Evolutionary conservation across 1,140 invertebrate genomes (phyloP).

Genomic region (Diplogasteroides magnus): DNA sequence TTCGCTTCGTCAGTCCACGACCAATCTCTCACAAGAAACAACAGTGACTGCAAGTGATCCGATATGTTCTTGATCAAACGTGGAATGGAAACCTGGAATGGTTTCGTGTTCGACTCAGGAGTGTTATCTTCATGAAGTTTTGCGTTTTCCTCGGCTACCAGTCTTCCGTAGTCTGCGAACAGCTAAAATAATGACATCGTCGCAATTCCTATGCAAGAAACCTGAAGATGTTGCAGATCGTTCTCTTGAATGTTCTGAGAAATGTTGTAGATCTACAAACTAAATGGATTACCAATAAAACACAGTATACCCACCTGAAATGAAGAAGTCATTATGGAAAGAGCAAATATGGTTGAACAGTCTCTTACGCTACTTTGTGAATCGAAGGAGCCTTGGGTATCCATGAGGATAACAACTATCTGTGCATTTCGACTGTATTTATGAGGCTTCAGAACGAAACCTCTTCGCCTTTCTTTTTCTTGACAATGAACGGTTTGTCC

Average conservation of each 20-base stretch:
- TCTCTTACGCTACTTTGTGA: slow-evolving; percentile 89
- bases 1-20: slow-evolving; percentile 91
- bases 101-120: too few species aligned
- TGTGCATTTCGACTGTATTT: slow-evolving; percentile 1
- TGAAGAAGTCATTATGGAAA: slow-evolving; percentile 63
- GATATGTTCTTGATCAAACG: slow-evolving; percentile 19
- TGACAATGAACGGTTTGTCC: slow-evolving; percentile 60
- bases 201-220: too few species aligned
- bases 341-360: slow-evolving; percentile 78
- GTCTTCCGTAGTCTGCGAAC: slow-evolving; percentile 90
- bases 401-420: slow-evolving; percentile 81
- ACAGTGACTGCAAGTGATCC: slow-evolving; percentile 66
- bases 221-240: slow-evolving; percentile 60
- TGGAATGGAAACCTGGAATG: slow-evolving; percentile 71
- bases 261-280: slow-evolving; percentile 62
- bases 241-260: slow-evolving; percentile 63
- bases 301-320: slow-evolving; percentile 56
- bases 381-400: slow-evolving; percentile 96
- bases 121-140: too few species aligned
- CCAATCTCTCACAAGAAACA: slow-evolving; percentile 96
- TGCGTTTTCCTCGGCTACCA: slow-evolving; percentile 76
- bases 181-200: slow-evolving; percentile 59
- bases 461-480: slow-evolving; percentile 47
- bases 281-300: neutral
- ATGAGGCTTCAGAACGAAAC: neutral